These are phyloP conservation scores for Rostratula benghalensis DNA, from an alignment of 2,113 vertebrate species.

Conservation along the genomic window DNA sequence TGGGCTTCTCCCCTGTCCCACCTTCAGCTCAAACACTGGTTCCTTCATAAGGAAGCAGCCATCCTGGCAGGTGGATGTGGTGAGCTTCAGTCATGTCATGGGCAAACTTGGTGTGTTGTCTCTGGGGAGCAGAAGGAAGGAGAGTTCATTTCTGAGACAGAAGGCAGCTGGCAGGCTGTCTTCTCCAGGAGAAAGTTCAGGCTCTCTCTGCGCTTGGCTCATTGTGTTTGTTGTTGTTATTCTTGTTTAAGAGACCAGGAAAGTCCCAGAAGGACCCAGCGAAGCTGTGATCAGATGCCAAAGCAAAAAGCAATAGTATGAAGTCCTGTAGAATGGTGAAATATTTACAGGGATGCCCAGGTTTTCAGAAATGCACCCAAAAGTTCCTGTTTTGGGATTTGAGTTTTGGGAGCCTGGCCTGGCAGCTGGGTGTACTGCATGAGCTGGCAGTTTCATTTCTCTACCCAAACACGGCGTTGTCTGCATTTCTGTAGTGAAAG, in stretches of 20 bases:
- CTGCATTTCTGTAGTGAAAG: slow-evolving; percentile 47
- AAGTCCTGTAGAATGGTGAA: background rate
- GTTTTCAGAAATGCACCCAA: background rate
- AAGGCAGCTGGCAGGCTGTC: slow-evolving; percentile 9
- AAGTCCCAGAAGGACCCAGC: slow-evolving; percentile 1
- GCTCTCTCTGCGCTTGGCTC: slow-evolving; percentile 1
- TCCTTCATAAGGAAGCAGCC: background rate
- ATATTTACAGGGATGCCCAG: background rate
- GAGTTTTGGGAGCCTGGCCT: background rate
- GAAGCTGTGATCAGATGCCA: slow-evolving; percentile 25
- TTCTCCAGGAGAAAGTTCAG: slow-evolving; percentile 43
- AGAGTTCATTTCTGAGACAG: slow-evolving; percentile 10
- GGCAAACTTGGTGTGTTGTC: background rate
- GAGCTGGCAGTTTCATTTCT: slow-evolving; percentile 5
- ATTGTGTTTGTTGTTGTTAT: slow-evolving; percentile 30
- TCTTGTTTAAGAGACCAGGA: slow-evolving; percentile 26
- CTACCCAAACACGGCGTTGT: background rate
- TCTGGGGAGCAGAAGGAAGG: background rate
- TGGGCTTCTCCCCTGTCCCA: background rate
- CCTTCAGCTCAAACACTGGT: background rate
- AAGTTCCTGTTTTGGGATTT: background rate
- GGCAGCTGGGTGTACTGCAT: background rate
- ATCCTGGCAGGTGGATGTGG: background rate
- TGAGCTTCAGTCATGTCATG: background rate
- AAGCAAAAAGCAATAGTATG: background rate